Evolutionary conservation across 2,888 invertebrate genomes (phyloP).

Genomic region (Parthenolecanium corni): DNA sequence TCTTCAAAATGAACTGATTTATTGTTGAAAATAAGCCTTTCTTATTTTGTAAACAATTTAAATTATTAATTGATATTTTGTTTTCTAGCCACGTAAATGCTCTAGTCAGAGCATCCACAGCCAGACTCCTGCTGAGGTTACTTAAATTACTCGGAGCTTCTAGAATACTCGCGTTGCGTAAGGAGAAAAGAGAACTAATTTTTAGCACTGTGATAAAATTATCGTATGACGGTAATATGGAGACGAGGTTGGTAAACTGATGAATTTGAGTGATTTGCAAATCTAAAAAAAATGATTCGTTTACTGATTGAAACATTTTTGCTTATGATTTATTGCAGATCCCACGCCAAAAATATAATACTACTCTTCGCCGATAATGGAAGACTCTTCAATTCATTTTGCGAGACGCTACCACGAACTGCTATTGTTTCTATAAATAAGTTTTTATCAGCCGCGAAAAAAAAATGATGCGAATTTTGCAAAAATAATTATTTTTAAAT

Average conservation of each 20-base stretch:
- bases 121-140: slow-evolving; percentile 9
- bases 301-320: too few relatives aligned
- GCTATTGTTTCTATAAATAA: slow-evolving; percentile 16
- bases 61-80: neutral
- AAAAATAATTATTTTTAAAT: slow-evolving; percentile 2
- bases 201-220: slow-evolving; percentile 16
- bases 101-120: slow-evolving; percentile 10
- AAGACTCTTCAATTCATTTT: slow-evolving; percentile 1
- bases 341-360: slow-evolving; percentile 15
- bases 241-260: slow-evolving; percentile 18
- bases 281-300: too few relatives aligned
- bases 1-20: too few relatives aligned
- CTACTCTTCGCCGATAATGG: slow-evolving; percentile 5
- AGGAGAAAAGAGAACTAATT: slow-evolving; percentile 19
- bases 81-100: slow-evolving; percentile 21
- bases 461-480: slow-evolving; percentile 1
- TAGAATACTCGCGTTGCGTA: slow-evolving; percentile 8
- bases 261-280: too few relatives aligned
- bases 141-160: slow-evolving; percentile 11
- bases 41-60: neutral
- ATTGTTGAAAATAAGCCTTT: neutral
- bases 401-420: slow-evolving; percentile 11
- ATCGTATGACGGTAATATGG: slow-evolving; percentile 20
- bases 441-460: slow-evolving; percentile 14
- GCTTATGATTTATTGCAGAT: neutral